Percentiles rank a stretch among this genome's conserved stretches.
These are phyloP conservation scores for Drosophila infuscata DNA, from an alignment of 2,888 invertebrate genomes.

Conservation along the genomic window DNA sequence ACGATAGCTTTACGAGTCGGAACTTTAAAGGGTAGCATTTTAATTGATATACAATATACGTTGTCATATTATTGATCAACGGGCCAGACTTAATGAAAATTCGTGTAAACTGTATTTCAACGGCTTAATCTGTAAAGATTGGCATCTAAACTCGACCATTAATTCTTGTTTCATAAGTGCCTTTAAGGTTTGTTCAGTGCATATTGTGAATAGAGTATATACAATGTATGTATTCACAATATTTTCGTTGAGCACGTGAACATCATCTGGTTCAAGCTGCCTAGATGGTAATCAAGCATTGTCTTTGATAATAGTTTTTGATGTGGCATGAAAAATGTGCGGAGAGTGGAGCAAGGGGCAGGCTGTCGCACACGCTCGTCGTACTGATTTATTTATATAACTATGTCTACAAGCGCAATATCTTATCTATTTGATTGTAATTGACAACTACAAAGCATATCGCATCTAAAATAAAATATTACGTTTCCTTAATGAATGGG, in stretches of 20 bases:
- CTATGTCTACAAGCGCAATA: not conserved
- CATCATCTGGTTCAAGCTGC: not conserved
- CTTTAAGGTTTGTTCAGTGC: not conserved
- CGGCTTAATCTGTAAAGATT: not conserved
- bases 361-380: slow-evolving; percentile 6
- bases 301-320: slow-evolving; percentile 36
- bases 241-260: slow-evolving; percentile 10
- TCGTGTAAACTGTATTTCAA: not conserved
- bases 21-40: not conserved
- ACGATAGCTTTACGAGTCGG: not conserved
- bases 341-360: slow-evolving; percentile 1
- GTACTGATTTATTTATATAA: slow-evolving; percentile 8
- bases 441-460: slow-evolving; percentile 25
- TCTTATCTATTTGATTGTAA: slow-evolving; percentile 60
- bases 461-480: not conserved
- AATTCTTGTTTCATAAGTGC: not conserved
- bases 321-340: slow-evolving; percentile 22
- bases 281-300: slow-evolving; percentile 6
- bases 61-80: not conserved
- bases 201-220: not conserved
- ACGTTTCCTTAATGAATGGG: too few species aligned
- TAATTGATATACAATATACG: not conserved
- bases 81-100: not conserved
- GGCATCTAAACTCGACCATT: not conserved
- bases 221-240: not conserved